Percentiles rank a stretch among this genome's conserved stretches.
These are phyloP conservation scores for Thryonomys swinderianus DNA, from an alignment of 2,113 vertebrate species.

Conservation along the genomic window DNA sequence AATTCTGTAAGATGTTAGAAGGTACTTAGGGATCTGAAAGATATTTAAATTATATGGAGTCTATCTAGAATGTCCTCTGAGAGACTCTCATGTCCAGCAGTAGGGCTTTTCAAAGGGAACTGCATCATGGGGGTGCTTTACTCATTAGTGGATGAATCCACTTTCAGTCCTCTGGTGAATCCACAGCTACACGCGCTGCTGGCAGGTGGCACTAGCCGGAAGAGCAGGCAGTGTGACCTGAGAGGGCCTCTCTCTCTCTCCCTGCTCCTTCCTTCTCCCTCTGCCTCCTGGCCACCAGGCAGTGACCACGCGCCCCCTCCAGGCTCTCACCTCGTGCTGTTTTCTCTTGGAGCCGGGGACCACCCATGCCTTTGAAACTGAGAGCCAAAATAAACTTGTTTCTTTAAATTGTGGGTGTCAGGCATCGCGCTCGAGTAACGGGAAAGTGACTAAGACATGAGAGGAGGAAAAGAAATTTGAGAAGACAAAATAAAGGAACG, in stretches of 20 bases:
- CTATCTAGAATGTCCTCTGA: background rate
- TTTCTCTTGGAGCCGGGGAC: background rate
- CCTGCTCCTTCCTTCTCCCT: background rate
- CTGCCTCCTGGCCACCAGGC: background rate
- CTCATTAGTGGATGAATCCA: no score
- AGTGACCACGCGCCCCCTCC: background rate
- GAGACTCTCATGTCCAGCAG: background rate
- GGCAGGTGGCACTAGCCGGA: background rate
- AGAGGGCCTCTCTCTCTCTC: background rate
- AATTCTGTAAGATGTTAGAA: background rate
- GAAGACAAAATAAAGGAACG: conserved; percentile 24
- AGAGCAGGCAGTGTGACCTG: background rate
- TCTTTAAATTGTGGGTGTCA: background rate
- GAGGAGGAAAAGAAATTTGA: background rate
- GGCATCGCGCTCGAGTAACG: background rate
- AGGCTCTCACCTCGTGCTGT: background rate
- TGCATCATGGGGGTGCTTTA: background rate
- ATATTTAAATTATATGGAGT: background rate
- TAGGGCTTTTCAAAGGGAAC: background rate
- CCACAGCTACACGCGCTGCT: background rate
- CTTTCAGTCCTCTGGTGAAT: background rate
- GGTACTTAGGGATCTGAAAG: background rate
- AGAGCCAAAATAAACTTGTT: background rate
- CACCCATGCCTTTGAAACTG: background rate
- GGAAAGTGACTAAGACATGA: background rate